Evolutionary conservation across 2,797 vertebrate genomes (phyloP).

Genomic region (Coilia nasus): DNA sequence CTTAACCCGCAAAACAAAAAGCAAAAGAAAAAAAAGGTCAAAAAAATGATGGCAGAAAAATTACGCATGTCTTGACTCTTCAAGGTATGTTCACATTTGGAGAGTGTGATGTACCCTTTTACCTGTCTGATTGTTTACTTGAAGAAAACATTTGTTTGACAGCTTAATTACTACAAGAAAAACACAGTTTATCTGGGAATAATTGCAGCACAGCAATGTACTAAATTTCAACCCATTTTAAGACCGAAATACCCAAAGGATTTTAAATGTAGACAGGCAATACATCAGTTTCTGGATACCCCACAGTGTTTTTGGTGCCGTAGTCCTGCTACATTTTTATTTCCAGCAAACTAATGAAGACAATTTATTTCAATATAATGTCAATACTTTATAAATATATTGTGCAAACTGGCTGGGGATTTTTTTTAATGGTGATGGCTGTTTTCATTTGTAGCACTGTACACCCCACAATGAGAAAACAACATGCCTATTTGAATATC

Average conservation of each 20-base stretch:
- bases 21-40: slow-evolving; percentile 55
- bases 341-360: background rate
- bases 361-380: background rate
- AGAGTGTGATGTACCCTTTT: background rate
- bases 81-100: background rate
- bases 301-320: background rate
- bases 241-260: background rate
- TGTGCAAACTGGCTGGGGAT: background rate
- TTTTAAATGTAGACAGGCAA: background rate
- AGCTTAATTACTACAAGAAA: background rate
- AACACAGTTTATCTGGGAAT: background rate
- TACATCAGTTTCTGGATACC: background rate
- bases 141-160: background rate
- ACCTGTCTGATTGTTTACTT: background rate
- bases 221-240: background rate
- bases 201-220: background rate
- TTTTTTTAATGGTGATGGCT: background rate
- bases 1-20: slow-evolving; percentile 36
- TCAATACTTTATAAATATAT: background rate
- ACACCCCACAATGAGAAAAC: background rate
- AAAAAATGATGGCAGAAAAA: slow-evolving; percentile 3
- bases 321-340: background rate
- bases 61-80: background rate
- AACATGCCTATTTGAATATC: background rate
- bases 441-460: background rate